Conservation (phyloP, 1,140 invertebrate species). For the Tetramorium parvispinum region DNA sequence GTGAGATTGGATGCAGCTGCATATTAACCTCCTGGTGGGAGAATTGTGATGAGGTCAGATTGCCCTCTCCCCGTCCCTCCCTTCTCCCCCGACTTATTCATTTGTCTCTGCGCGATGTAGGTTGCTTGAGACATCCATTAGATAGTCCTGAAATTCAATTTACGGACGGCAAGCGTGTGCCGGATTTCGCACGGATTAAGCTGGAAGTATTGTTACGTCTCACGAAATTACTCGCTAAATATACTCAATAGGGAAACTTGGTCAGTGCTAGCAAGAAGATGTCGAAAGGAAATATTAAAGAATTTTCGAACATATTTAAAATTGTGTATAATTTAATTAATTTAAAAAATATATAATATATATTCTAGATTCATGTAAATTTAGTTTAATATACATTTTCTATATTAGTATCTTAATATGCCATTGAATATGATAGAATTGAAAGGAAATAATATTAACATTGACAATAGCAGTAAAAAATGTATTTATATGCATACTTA, state of each 20-base stretch:
- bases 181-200: conserved; percentile 37
- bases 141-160: conserved; percentile 49
- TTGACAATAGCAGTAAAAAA: too few species aligned
- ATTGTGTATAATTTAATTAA: not conserved
- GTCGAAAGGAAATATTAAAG: not conserved
- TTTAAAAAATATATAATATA: too few species aligned
- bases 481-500: not conserved
- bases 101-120: conserved; percentile 11
- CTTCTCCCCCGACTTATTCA: conserved; percentile 24
- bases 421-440: too few species aligned
- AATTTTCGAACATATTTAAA: not conserved
- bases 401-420: not conserved
- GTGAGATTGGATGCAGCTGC: conserved; percentile 55
- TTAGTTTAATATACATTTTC: not conserved
- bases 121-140: conserved; percentile 39
- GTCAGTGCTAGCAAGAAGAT: not conserved
- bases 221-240: conserved; percentile 30
- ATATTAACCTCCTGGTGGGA: conserved; percentile 53
- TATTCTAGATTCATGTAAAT: too few species aligned
- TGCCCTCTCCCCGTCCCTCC: not conserved
- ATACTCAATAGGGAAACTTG: not conserved
- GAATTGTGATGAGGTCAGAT: conserved; percentile 26
- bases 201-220: not conserved
- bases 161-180: not conserved
- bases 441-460: too few species aligned